These are phyloP conservation scores for Archaeoteleia sp. DNA, from an alignment of 2,888 invertebrate species.

Conservation along the genomic window DNA sequence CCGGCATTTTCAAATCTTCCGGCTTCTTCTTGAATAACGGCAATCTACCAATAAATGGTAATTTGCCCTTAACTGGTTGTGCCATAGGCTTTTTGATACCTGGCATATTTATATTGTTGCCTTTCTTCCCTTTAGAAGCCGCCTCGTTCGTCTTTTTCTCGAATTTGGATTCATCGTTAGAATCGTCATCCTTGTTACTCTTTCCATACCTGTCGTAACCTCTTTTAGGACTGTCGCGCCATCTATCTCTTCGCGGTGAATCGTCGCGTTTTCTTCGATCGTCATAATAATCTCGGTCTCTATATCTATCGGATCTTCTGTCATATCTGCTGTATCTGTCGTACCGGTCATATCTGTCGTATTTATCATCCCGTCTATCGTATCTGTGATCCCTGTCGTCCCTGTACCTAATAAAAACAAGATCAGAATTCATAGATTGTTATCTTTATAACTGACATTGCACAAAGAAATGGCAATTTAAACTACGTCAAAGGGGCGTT, in stretches of 20 bases:
- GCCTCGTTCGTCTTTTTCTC: constrained; percentile 70
- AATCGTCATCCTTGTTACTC: constrained; percentile 41
- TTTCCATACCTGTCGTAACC: constrained; percentile 63
- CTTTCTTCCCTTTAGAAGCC: constrained; percentile 65
- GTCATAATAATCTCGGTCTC: constrained; percentile 69
- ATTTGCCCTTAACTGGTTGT: constrained; percentile 78
- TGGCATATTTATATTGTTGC: constrained; percentile 34
- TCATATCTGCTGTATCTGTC: constrained; percentile 63
- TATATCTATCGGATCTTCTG: constrained; percentile 53
- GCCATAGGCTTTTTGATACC: constrained; percentile 59
- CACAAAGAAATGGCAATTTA: too few relatives aligned
- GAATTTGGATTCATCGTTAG: constrained; percentile 62
- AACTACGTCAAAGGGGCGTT: too few relatives aligned
- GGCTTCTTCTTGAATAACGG: constrained; percentile 83
- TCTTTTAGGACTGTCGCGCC: constrained; percentile 70
- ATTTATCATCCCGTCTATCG: constrained; percentile 68
- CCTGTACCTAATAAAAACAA: constrained; percentile 61
- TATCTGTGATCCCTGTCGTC: constrained; percentile 63
- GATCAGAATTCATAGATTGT: too few relatives aligned
- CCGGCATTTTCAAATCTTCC: constrained; percentile 72
- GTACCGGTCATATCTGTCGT: constrained; percentile 66
- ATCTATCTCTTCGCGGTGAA: constrained; percentile 70
- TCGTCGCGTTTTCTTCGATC: constrained; percentile 67
- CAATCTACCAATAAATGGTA: constrained; percentile 91
- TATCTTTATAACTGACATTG: too few relatives aligned